Evolutionary conservation across 2,797 vertebrate species (phyloP).

Genomic region (Triplophysa yarkandensis): DNA sequence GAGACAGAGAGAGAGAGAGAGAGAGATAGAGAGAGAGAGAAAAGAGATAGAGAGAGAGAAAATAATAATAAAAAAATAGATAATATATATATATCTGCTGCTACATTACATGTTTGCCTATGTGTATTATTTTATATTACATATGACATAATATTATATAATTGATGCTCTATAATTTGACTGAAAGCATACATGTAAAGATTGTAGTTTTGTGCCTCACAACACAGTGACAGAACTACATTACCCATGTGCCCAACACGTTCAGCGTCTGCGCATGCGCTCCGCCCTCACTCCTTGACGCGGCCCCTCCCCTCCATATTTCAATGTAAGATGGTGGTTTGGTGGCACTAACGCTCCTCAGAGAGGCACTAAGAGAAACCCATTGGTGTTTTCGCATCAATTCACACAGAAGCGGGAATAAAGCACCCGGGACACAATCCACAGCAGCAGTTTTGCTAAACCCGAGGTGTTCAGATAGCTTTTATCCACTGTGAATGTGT

Average conservation of each 20-base stretch:
- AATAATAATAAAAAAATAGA: too few species aligned
- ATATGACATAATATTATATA: too few species aligned
- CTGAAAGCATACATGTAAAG: neutral
- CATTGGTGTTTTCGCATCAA: conserved; percentile 56
- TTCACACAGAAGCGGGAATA: conserved; percentile 50
- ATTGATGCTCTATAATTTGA: too few species aligned
- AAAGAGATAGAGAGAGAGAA: too few species aligned
- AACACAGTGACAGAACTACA: conserved; percentile 45
- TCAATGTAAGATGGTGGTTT: conserved; percentile 72
- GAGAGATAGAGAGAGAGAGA: too few species aligned
- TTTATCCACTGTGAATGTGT: conserved; percentile 61
- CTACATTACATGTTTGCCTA: too few species aligned
- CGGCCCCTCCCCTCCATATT: conserved; percentile 59
- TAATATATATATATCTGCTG: too few species aligned
- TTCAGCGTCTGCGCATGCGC: conserved; percentile 58
- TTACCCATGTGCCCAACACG: conserved; percentile 50
- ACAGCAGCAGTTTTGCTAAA: conserved; percentile 49
- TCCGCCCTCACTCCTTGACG: conserved; percentile 48
- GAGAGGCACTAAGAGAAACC: conserved; percentile 57
- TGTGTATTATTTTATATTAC: too few species aligned
- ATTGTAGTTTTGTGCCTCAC: neutral
- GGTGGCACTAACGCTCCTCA: conserved; percentile 61
- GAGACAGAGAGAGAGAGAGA: too few species aligned
- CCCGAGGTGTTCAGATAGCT: conserved; percentile 55
- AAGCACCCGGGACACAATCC: conserved; percentile 45